Percentiles rank a stretch among this genome's conserved stretches.
Conservation (phyloP, 2,888 invertebrate genomes). For the Julus scanicus region DNA sequence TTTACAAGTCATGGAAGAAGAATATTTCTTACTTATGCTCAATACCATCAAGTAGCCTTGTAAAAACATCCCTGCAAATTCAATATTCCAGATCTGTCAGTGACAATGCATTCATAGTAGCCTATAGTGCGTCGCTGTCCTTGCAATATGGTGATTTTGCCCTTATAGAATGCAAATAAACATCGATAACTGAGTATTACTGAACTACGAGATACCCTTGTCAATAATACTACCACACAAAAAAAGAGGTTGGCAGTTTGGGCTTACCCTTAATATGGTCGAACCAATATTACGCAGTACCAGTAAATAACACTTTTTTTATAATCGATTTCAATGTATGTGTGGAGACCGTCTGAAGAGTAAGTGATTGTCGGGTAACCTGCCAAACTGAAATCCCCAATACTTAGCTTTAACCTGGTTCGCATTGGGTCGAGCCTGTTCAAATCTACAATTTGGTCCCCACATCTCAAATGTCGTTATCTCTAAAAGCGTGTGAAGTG, state of each 20-base stretch:
- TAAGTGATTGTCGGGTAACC: conserved; percentile 45
- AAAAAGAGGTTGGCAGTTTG: background rate
- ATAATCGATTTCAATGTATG: conserved; percentile 23
- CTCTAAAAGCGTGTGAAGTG: conserved; percentile 47
- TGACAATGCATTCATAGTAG: too few relatives aligned
- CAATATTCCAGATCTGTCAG: too few relatives aligned
- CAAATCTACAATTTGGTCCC: conserved; percentile 44
- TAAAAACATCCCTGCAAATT: too few relatives aligned
- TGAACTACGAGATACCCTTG: background rate
- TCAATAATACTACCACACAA: background rate
- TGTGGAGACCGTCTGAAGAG: conserved; percentile 16
- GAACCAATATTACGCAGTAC: background rate
- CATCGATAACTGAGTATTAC: background rate
- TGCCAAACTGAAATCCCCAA: conserved; percentile 40
- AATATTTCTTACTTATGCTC: too few relatives aligned
- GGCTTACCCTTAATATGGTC: background rate
- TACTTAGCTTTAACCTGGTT: conserved; percentile 37
- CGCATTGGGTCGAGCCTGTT: conserved; percentile 40
- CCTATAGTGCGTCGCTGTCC: background rate
- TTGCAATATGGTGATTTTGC: background rate
- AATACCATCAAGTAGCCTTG: too few relatives aligned
- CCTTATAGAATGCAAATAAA: background rate
- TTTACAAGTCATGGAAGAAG: too few relatives aligned
- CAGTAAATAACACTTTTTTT: conserved; percentile 41
- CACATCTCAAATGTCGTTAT: conserved; percentile 47